Percentiles rank a stretch among this genome's conserved stretches.
phyloP scores from a whole-genome alignment of 2,113 vertebrate genomes.

The Sinocyclocheilus anophthalmus region DNA sequence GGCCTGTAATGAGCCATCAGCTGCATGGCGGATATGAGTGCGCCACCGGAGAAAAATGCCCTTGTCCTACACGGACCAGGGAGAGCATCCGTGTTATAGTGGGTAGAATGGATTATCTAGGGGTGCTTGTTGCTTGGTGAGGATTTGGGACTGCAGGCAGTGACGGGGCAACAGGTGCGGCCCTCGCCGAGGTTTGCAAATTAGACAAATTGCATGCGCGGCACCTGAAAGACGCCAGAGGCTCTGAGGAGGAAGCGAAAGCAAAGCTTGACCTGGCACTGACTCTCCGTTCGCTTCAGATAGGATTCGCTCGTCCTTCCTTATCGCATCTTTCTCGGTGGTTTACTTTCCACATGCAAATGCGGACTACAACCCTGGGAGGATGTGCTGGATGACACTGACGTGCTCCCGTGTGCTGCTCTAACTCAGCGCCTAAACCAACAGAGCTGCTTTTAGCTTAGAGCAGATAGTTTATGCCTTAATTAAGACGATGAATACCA shows the following conservation, averaged over 20 bases:
- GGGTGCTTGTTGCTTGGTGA: slow-evolving; percentile 69
- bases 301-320: slow-evolving; percentile 2
- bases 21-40: slow-evolving; percentile 62
- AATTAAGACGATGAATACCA: slow-evolving; percentile 59
- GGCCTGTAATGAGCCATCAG: slow-evolving; percentile 70
- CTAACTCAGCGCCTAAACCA: slow-evolving; percentile 32
- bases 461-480: slow-evolving; percentile 58
- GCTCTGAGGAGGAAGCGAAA: slow-evolving; percentile 42
- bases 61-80: slow-evolving; percentile 62
- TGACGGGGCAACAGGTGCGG: slow-evolving; percentile 75
- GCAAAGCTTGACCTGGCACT: not conserved
- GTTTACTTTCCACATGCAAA: slow-evolving; percentile 44
- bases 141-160: slow-evolving; percentile 65
- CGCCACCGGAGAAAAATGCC: slow-evolving; percentile 61
- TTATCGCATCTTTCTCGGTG: slow-evolving; percentile 34
- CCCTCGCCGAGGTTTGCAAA: slow-evolving; percentile 66
- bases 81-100: slow-evolving; percentile 55
- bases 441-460: slow-evolving; percentile 43
- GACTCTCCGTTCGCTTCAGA: not conserved
- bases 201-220: slow-evolving; percentile 71
- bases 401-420: not conserved
- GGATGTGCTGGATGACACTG: slow-evolving; percentile 6
- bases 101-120: slow-evolving; percentile 73
- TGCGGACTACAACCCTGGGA: not conserved
- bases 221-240: slow-evolving; percentile 70